Conservation (phyloP, 2,888 invertebrate species). For the Harpalus rufipes region DNA sequence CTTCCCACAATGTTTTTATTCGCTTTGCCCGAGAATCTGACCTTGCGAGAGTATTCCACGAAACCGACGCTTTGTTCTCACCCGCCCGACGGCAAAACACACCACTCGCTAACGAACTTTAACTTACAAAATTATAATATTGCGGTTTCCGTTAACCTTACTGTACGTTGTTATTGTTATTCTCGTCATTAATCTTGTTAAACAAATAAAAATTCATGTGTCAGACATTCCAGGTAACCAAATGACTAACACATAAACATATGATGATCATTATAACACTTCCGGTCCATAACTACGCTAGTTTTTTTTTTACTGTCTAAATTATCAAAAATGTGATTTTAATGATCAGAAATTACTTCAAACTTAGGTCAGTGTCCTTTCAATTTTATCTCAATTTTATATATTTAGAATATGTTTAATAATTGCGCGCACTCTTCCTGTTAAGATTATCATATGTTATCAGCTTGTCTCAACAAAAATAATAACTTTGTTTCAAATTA, state of each 20-base stretch:
- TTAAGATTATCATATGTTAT: conserved; percentile 23
- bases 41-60: neutral
- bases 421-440: conserved; percentile 28
- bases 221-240: conserved; percentile 23
- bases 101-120: neutral
- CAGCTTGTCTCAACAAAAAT: conserved; percentile 19
- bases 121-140: neutral
- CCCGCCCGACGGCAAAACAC: neutral
- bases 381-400: conserved; percentile 9
- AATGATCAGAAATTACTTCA: conserved; percentile 33
- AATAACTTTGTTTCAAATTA: conserved; percentile 25
- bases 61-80: neutral
- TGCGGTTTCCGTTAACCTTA: conserved; percentile 36
- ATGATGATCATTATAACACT: conserved; percentile 20
- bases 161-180: neutral
- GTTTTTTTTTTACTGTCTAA: neutral
- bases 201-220: conserved; percentile 24
- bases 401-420: conserved; percentile 28
- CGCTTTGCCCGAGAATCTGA: neutral
- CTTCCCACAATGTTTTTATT: conserved; percentile 31
- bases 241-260: conserved; percentile 38
- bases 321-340: conserved; percentile 32
- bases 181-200: conserved; percentile 14
- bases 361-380: conserved; percentile 29
- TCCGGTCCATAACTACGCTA: conserved; percentile 16